Evolutionary conservation across 2,888 invertebrate species (phyloP), one percentile per base, ranked within the genome.

Genomic region (Acrobeloides nanus): DNA sequence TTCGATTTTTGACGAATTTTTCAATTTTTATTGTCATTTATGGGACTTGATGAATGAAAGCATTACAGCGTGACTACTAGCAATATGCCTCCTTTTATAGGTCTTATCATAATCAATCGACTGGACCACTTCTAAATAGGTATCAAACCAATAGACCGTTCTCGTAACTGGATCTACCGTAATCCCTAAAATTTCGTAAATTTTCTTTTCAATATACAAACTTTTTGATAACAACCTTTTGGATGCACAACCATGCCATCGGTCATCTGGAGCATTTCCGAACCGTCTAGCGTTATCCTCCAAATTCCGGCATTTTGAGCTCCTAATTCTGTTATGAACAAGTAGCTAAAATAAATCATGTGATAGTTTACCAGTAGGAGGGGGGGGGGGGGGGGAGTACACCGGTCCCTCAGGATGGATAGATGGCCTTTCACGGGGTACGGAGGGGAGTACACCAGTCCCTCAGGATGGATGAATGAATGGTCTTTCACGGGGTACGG

Each of bases 291-390:
- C 59, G 76, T 69, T 6, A 83, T 80, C 59, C 84, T 80, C 68
- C 82, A 81, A 65, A 87, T 75, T 69, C 81, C 80, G 23, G 84
- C 80, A 5, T 77, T 73, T 1, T 78, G 77, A 24, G 79, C 79
- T 60, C 84, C 85, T 83, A 84, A 84, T 74, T 84, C 84, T 21
- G 83, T 81, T 76, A 84, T 84, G 78, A 86, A 87, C 80, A 86
- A 81, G 62, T 80, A 80, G 32, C 84, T 82, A 68, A 32, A 68
- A 4, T 10, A 2, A n/a, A n/a, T n/a, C n/a, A n/a, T n/a, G n/a
- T n/a, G n/a, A n/a, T n/a, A n/a, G 4, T 3, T 38, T 38, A 5
- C 3, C n/a, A n/a, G n/a, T n/a, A n/a, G n/a, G n/a, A n/a, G n/a
- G n/a, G n/a, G n/a, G n/a, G n/a, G n/a, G n/a, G n/a, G n/a, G n/a